Conservation (phyloP, 2,113 vertebrate species). For the Prunella fulvescens region DNA sequence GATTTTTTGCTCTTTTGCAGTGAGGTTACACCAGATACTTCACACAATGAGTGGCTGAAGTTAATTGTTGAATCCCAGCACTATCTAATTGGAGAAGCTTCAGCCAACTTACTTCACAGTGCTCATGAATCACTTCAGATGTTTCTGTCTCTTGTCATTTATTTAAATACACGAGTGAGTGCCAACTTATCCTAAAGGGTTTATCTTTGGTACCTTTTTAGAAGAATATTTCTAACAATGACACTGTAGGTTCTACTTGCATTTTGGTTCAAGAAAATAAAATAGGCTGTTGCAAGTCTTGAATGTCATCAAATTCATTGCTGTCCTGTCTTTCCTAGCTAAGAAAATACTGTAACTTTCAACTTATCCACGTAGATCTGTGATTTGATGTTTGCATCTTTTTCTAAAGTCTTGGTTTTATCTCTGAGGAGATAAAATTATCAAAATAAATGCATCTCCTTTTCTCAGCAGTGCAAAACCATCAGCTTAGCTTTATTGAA, state of each 20-base stretch:
- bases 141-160: background rate
- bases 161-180: background rate
- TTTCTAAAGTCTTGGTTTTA: background rate
- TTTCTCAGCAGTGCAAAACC: background rate
- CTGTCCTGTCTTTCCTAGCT: background rate
- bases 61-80: background rate
- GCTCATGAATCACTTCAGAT: background rate
- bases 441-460: background rate
- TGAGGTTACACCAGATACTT: background rate
- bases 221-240: background rate
- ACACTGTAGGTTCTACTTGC: background rate
- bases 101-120: background rate
- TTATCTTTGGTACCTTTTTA: background rate
- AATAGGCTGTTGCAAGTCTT: background rate
- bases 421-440: background rate
- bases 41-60: background rate
- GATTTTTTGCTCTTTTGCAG: background rate
- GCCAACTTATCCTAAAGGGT: background rate
- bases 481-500: background rate
- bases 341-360: background rate
- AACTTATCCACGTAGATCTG: background rate
- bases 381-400: background rate
- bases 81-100: background rate
- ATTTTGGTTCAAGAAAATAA: background rate
- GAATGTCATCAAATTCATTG: background rate